Conservation (phyloP, 30 jellyfish, hydroid and myxozoan species). For the Turritopsis rubra region DNA sequence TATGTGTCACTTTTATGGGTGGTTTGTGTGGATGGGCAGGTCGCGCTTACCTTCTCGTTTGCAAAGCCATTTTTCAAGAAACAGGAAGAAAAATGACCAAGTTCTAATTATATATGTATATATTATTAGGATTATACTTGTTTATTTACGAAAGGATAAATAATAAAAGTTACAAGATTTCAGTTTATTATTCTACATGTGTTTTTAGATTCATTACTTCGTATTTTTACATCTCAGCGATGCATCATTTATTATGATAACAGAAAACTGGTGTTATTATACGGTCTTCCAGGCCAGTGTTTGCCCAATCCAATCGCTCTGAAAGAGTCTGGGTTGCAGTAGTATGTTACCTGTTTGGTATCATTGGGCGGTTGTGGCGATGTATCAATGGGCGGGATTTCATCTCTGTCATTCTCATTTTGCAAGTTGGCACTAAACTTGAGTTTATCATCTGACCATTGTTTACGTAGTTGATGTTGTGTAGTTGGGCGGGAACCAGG, state of each 20-base stretch:
- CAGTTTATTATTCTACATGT: no score
- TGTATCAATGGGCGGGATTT: slow-evolving; percentile 2
- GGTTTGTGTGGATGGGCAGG: no score
- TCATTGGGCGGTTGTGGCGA: background rate
- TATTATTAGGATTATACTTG: background rate
- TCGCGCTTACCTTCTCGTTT: no score
- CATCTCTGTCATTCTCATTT: background rate
- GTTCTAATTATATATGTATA: no score
- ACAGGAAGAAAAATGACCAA: no score
- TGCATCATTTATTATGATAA: no score
- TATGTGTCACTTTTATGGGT: no score
- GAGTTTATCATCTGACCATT: slow-evolving; percentile 8
- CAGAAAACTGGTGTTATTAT: background rate
- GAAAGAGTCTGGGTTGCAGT: background rate
- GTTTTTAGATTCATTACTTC: no score
- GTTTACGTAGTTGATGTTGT: background rate
- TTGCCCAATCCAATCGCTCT: background rate
- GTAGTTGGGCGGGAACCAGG: slow-evolving; percentile 4
- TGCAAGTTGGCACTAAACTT: slow-evolving; percentile 3
- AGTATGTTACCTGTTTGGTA: background rate
- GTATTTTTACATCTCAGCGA: no score
- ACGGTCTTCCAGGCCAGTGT: slow-evolving; percentile 18
- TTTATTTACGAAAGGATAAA: background rate
- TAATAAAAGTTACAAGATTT: no score
- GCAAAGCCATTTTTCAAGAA: no score